A percentile compares a stretch with the other conserved stretches of the same genome.
Evolutionary conservation across 1,140 invertebrate genomes (phyloP).

Genomic region (Plectus sambesii): DNA sequence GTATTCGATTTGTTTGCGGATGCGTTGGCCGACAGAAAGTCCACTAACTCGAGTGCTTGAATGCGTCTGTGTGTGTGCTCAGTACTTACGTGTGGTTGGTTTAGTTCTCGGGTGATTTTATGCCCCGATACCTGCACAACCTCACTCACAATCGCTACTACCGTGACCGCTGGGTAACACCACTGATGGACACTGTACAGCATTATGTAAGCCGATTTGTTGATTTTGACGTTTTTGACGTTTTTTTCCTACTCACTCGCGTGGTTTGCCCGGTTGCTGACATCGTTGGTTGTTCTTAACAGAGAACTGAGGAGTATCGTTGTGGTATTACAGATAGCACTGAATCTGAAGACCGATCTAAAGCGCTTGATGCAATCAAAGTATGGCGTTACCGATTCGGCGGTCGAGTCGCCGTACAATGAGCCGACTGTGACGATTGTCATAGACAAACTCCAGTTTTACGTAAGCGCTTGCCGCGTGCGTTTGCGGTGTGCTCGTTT

Average conservation of each 20-base stretch:
- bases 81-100: slow-evolving; percentile 12
- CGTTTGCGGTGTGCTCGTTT: too few species aligned
- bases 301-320: neutral
- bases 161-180: slow-evolving; percentile 42
- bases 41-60: slow-evolving; percentile 3
- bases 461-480: too few species aligned
- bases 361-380: slow-evolving; percentile 19
- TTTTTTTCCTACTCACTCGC: too few species aligned
- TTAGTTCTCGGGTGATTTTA: slow-evolving; percentile 33
- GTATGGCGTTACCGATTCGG: slow-evolving; percentile 28
- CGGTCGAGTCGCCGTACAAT: slow-evolving; percentile 14
- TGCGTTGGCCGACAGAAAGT: slow-evolving; percentile 7
- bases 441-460: slow-evolving; percentile 29
- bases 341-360: slow-evolving; percentile 9
- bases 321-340: slow-evolving; percentile 1
- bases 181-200: slow-evolving; percentile 37
- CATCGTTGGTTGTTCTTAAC: neutral
- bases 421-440: slow-evolving; percentile 19
- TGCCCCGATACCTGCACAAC: slow-evolving; percentile 37
- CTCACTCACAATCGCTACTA: slow-evolving; percentile 39
- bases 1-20: slow-evolving; percentile 16
- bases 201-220: slow-evolving; percentile 31
- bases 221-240: neutral
- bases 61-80: slow-evolving; percentile 1
- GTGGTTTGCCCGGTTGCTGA: slow-evolving; percentile 5